Conservation (phyloP, 2,797 vertebrate species). For the Sternotherus odoratus region DNA sequence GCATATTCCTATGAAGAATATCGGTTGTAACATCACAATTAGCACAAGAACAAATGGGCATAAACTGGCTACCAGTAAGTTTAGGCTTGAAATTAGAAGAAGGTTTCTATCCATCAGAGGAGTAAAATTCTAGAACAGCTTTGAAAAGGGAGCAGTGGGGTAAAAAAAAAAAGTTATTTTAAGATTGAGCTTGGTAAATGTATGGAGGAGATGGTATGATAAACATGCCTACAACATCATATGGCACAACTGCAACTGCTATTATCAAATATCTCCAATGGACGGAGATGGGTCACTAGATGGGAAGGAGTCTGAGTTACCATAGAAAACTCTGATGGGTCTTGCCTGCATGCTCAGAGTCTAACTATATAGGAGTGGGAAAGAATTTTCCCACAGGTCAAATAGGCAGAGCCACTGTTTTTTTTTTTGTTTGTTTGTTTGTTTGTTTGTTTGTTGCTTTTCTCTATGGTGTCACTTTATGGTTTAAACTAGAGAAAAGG, state of each 20-base stretch:
- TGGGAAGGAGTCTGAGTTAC: not conserved
- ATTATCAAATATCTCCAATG: not conserved
- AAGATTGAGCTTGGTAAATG: too few relatives aligned
- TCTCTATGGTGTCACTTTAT: not conserved
- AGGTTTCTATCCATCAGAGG: too few relatives aligned
- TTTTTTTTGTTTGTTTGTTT: too few relatives aligned
- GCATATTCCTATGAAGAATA: too few relatives aligned
- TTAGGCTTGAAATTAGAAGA: too few relatives aligned
- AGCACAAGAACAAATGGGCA: not conserved
- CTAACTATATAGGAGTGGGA: too few relatives aligned
- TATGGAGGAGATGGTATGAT: too few relatives aligned
- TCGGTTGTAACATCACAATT: not conserved
- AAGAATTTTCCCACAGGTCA: not conserved
- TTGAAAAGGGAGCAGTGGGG: too few relatives aligned
- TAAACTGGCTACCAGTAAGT: not conserved
- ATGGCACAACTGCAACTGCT: not conserved
- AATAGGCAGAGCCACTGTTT: not conserved
- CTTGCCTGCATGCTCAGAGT: not conserved
- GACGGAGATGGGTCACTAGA: not conserved
- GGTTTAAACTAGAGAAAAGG: not conserved
- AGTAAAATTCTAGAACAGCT: too few relatives aligned
- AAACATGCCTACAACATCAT: not conserved
- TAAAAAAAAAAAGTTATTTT: too few relatives aligned
- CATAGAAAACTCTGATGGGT: not conserved
- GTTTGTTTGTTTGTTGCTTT: too few relatives aligned